Conservation (phyloP, 2,797 vertebrate genomes). For the Potorous gilbertii region DNA sequence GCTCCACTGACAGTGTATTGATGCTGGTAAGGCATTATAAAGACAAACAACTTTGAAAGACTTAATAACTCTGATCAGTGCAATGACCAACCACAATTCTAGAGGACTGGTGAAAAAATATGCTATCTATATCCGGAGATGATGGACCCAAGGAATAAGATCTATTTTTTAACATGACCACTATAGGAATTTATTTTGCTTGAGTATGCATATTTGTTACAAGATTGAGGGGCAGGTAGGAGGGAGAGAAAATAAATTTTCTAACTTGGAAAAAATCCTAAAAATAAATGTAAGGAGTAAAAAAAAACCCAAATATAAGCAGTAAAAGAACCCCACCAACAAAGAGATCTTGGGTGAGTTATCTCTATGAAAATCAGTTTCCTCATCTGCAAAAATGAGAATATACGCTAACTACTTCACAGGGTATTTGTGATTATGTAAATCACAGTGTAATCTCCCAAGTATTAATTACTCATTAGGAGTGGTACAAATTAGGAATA, state of each 20-base stretch:
- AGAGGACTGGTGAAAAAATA: background rate
- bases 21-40: background rate
- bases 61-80: background rate
- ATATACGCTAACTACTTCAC: background rate
- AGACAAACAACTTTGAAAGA: background rate
- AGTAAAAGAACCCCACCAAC: background rate
- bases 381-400: background rate
- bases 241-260: background rate
- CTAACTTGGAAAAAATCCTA: background rate
- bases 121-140: background rate
- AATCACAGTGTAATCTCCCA: background rate
- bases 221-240: background rate
- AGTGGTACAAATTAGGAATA: background rate
- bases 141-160: background rate
- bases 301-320: background rate
- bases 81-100: background rate
- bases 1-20: background rate
- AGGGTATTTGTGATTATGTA: background rate
- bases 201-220: background rate
- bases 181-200: background rate
- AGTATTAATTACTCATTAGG: background rate
- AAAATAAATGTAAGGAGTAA: background rate
- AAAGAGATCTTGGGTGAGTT: fast-evolving
- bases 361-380: background rate
- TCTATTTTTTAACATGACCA: background rate